A percentile compares a stretch with the other conserved stretches of the same genome.
Conservation (phyloP, 2,888 invertebrate species). For the Venusia cambrica region DNA sequence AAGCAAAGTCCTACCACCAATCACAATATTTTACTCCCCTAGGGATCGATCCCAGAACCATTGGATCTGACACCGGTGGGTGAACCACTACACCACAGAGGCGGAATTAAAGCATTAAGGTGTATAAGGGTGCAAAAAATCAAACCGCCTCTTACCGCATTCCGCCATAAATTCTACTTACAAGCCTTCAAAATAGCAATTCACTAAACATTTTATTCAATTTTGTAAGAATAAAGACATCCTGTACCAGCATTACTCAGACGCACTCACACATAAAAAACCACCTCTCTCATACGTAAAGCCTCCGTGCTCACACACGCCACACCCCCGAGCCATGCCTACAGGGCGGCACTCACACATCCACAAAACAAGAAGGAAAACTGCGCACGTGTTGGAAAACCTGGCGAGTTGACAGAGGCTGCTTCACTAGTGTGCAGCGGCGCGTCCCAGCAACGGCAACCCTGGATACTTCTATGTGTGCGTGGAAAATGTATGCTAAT, state of each 20-base stretch:
- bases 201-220: too few species aligned
- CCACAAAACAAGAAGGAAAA: constrained; percentile 41
- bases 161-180: too few species aligned
- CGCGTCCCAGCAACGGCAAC: constrained; percentile 38
- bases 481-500: constrained; percentile 70
- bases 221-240: constrained; percentile 31
- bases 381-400: constrained; percentile 10
- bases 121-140: too few species aligned
- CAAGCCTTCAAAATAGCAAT: too few species aligned
- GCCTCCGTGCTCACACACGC: constrained; percentile 40
- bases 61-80: too few species aligned
- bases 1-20: too few species aligned
- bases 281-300: constrained; percentile 40
- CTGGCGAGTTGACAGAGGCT: constrained; percentile 12
- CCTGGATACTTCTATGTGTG: constrained; percentile 42
- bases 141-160: too few species aligned
- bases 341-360: constrained; percentile 69
- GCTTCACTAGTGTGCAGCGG: constrained; percentile 11
- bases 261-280: constrained; percentile 30
- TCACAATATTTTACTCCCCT: too few species aligned
- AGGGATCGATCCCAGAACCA: too few species aligned
- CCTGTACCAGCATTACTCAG: constrained; percentile 39
- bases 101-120: too few species aligned
- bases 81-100: too few species aligned
- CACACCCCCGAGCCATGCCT: constrained; percentile 62